Conservation (phyloP, 2,797 vertebrate species). For the Spondyliosoma cantharus region DNA sequence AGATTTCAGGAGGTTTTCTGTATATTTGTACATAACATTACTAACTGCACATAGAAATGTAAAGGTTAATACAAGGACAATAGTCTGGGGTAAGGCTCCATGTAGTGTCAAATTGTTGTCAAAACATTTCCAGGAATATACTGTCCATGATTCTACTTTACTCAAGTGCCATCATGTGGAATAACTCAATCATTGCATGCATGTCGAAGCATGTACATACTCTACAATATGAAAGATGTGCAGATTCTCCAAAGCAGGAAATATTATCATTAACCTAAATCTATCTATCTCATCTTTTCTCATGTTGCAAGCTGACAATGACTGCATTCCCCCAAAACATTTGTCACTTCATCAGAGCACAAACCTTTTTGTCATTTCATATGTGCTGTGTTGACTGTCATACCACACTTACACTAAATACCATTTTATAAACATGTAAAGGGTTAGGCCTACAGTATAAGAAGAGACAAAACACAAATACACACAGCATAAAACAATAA, state of each 20-base stretch:
- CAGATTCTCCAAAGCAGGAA: background rate
- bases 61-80: too few species aligned
- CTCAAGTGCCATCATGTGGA: slow-evolving; percentile 20
- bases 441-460: background rate
- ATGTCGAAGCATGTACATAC: background rate
- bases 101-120: background rate
- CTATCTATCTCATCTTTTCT: background rate
- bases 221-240: too few species aligned
- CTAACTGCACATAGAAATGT: too few species aligned
- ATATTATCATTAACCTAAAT: background rate
- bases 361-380: background rate
- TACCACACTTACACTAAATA: background rate
- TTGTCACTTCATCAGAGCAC: too few species aligned
- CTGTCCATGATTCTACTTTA: background rate
- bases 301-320: background rate
- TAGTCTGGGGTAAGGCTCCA: too few species aligned
- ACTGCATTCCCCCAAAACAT: too few species aligned
- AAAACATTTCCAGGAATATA: too few species aligned
- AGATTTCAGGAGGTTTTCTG: too few species aligned
- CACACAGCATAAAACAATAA: background rate
- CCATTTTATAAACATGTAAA: background rate
- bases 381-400: background rate
- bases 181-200: background rate
- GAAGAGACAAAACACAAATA: background rate
- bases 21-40: too few species aligned